Percentiles rank a stretch among this genome's conserved stretches.
phyloP scores from a whole-genome alignment of 2,888 invertebrate species.

The Notocelia uddmanniana region DNA sequence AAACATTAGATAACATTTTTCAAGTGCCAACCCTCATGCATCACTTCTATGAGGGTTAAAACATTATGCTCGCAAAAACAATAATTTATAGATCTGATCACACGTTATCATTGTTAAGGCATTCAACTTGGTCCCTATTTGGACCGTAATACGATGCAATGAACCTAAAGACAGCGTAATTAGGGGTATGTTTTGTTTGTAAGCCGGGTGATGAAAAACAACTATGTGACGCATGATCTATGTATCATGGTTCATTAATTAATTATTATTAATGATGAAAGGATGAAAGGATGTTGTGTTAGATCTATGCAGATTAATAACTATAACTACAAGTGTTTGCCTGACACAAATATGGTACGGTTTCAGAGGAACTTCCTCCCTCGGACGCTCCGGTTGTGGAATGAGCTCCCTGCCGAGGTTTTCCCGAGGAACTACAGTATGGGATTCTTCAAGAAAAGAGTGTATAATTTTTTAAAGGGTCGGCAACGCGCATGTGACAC shows the following conservation, averaged over 20 bases:
- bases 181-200: background rate
- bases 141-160: background rate
- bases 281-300: background rate
- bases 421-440: too few relatives aligned
- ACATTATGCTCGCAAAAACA: conserved; percentile 8
- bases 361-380: too few relatives aligned
- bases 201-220: background rate
- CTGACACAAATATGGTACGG: too few relatives aligned
- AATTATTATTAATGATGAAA: background rate
- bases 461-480: too few relatives aligned
- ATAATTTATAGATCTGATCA: conserved; percentile 16
- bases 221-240: background rate
- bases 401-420: too few relatives aligned
- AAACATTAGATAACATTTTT: too few relatives aligned
- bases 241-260: background rate
- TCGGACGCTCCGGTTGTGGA: too few relatives aligned
- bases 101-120: conserved; percentile 14
- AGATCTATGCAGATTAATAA: background rate
- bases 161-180: too few relatives aligned
- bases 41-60: conserved; percentile 12
- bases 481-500: too few relatives aligned
- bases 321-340: too few relatives aligned
- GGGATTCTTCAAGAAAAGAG: too few relatives aligned
- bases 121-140: background rate
- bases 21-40: conserved; percentile 16